A percentile compares a stretch with the other conserved stretches of the same genome.
Conservation (phyloP, 1,140 invertebrate genomes). For the Mercenaria mercenaria region DNA sequence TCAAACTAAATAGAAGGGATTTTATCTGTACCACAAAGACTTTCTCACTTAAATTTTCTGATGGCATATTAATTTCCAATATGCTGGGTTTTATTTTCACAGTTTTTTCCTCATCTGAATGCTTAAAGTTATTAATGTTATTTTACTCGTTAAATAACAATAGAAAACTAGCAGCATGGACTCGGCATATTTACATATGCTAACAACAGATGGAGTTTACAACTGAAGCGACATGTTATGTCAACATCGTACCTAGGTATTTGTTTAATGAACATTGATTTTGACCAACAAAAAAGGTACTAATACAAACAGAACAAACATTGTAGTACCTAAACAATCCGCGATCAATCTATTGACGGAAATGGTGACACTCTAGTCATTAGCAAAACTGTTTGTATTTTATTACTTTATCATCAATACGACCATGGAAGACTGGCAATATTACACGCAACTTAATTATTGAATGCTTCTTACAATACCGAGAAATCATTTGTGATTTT, state of each 20-base stretch:
- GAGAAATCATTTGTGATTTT: too few relatives aligned
- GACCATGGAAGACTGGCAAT: background rate
- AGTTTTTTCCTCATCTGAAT: background rate
- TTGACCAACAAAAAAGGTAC: constrained; percentile 6
- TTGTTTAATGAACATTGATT: constrained; percentile 39
- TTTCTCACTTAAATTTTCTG: too few relatives aligned
- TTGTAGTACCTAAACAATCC: background rate
- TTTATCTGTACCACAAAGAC: too few relatives aligned
- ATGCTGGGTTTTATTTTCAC: too few relatives aligned
- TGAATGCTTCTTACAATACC: background rate
- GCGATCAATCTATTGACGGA: constrained; percentile 8
- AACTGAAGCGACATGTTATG: background rate
- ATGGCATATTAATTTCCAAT: too few relatives aligned
- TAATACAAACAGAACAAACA: background rate
- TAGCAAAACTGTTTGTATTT: constrained; percentile 1
- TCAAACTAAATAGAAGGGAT: too few relatives aligned
- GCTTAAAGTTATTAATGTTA: background rate
- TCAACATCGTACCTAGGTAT: constrained; percentile 31
- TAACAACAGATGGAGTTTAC: background rate
- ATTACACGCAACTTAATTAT: background rate
- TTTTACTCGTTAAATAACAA: background rate
- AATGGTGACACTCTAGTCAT: background rate
- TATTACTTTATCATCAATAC: constrained; percentile 16
- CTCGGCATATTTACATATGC: background rate
- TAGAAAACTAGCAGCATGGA: background rate